Evolutionary conservation across 2,888 invertebrate genomes (phyloP), one percentile per base, ranked within the genome.

Genomic region (Nineta flava): DNA sequence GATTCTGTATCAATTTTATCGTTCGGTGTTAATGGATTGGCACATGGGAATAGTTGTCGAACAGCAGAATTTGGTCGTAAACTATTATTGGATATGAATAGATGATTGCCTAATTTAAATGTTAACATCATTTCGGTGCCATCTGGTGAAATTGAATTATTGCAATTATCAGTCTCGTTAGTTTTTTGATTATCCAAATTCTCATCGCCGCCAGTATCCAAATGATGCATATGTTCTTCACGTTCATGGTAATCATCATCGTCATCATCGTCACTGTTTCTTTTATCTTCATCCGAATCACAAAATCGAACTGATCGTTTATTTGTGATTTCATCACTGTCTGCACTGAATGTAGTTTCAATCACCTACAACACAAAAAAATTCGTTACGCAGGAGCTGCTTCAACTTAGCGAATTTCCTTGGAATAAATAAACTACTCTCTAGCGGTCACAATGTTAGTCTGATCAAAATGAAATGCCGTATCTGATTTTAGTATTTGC

Each of bases 21-120:
- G 3, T 58, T 54, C 51, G 56, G 55, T 5, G 60, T 61, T 6
- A 75, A 74, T 38, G 81, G 81, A 9, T 84, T 84, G 2, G 78
- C 75, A 31, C 77, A 73, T 17, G 87, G 87, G 63, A 90, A 90
- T 48, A 90, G 68, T 61, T 90, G 88, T 50, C 87, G 75, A 7
- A 88, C 85, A 3, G 90, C 90, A 0, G 88, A 88, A 64, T 87
- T 87, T 6, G 86, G 77, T 55, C 75, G 74, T 41, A 74, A 59
- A 55, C 74, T 75, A 58, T 76, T 76, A 58, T 76, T 75, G 13
- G 70, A 69, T 42, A 72, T 70, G 46, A 75, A 60, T 13, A 74
- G 68, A 52, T 73, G 72, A 56, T 70, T 73, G 32, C 74, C 75
- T 26, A 77, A 63, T 58, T 75, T 74, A 59, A 77, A 74, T 6